Conservation (phyloP, 2,113 vertebrate species). For the Eubucco bourcierii region DNA sequence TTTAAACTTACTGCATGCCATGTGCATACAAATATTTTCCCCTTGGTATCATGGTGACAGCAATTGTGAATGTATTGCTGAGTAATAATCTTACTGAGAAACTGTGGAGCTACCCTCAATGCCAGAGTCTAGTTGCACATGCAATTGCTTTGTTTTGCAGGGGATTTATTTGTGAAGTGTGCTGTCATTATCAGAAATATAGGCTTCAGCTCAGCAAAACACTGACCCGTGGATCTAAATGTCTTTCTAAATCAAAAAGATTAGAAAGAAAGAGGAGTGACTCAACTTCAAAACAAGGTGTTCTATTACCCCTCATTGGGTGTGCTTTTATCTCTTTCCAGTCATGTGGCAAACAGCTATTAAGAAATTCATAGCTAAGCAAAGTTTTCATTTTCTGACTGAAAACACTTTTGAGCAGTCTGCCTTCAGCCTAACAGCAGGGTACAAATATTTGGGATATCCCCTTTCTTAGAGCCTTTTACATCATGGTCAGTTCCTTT, state of each 20-base stretch:
- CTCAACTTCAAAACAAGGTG: slow-evolving; percentile 20
- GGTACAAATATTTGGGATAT: neutral
- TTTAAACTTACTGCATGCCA: neutral
- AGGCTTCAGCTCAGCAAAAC: neutral
- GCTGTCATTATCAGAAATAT: neutral
- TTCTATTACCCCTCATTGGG: neutral
- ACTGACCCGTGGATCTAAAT: neutral
- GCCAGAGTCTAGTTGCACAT: neutral
- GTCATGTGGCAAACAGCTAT: slow-evolving; percentile 29
- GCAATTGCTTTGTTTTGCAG: neutral
- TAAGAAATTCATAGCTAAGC: slow-evolving; percentile 26
- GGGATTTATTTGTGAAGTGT: neutral
- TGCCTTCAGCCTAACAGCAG: neutral
- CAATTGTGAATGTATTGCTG: neutral
- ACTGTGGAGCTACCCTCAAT: neutral
- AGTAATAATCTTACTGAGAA: neutral
- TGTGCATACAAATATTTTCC: neutral
- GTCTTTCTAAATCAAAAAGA: slow-evolving; percentile 20
- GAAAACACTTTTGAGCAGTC: neutral
- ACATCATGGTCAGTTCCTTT: neutral
- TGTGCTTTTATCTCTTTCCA: slow-evolving; percentile 46
- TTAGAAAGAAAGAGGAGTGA: neutral
- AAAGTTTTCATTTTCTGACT: slow-evolving; percentile 28
- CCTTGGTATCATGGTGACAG: neutral
- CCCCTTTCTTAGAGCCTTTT: neutral